phyloP scores from a whole-genome alignment of 2,113 vertebrate genomes.

The Microtus ochrogaster region DNA sequence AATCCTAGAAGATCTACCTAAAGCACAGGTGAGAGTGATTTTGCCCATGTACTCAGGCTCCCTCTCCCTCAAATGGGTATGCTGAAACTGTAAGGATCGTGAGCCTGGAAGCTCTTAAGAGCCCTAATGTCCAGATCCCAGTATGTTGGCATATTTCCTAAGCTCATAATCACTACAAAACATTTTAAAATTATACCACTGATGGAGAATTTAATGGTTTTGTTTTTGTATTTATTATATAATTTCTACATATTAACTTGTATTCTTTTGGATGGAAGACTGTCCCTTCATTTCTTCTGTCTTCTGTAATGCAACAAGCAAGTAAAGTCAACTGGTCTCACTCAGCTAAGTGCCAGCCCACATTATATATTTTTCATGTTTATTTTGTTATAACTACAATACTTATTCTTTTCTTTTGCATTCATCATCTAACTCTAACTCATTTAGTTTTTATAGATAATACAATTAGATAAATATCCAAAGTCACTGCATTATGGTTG shows the following conservation, averaged over 20 bases:
- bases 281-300: background rate
- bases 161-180: background rate
- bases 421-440: background rate
- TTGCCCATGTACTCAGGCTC: accelerated
- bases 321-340: background rate
- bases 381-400: background rate
- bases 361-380: background rate
- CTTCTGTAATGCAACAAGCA: background rate
- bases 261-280: background rate
- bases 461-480: background rate
- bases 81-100: accelerated
- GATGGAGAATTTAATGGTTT: background rate
- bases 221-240: background rate
- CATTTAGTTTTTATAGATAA: background rate
- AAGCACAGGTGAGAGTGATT: background rate
- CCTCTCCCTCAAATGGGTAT: accelerated
- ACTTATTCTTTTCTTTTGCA: background rate
- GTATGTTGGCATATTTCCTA: accelerated
- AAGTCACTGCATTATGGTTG: background rate
- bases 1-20: accelerated
- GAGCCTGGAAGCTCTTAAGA: no score
- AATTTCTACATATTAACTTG: background rate
- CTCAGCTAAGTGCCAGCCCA: background rate
- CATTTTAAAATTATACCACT: background rate
- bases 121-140: accelerated